A percentile compares a stretch with the other conserved stretches of the same genome.
These are phyloP conservation scores for Crotalus horridus DNA, from an alignment of 2,113 vertebrate species.

Conservation along the genomic window DNA sequence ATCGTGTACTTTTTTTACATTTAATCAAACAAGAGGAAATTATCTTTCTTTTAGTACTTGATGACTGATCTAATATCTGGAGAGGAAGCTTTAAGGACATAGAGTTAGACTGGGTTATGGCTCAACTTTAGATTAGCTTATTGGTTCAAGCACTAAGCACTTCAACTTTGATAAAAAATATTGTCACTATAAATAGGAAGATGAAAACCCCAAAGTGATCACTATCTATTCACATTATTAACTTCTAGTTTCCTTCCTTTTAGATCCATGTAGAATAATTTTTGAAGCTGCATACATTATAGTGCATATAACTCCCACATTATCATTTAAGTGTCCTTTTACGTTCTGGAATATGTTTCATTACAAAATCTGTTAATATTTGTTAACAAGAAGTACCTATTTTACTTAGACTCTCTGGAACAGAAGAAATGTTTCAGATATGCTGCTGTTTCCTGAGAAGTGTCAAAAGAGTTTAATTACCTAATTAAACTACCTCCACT, in stretches of 20 bases:
- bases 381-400: not conserved
- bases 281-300: not conserved
- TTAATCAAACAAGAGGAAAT: not conserved
- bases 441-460: not conserved
- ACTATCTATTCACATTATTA: too few species aligned
- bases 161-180: not conserved
- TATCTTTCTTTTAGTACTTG: not conserved
- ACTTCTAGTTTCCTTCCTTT: not conserved
- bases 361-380: not conserved
- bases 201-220: not conserved
- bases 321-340: not conserved
- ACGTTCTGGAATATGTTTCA: not conserved
- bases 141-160: not conserved
- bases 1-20: not conserved
- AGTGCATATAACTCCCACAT: not conserved
- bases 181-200: not conserved
- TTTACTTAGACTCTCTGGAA: not conserved
- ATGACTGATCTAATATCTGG: not conserved
- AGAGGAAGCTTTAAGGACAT: not conserved
- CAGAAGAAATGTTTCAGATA: not conserved
- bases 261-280: not conserved
- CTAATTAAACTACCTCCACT: not conserved
- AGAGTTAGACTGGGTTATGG: not conserved
- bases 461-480: not conserved
- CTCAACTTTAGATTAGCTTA: not conserved